Percentiles rank a stretch among this genome's conserved stretches.
Evolutionary conservation across 37 sponge, comb jelly and placozoan species (phyloP).

Genomic region (Haliclona indistincta): DNA sequence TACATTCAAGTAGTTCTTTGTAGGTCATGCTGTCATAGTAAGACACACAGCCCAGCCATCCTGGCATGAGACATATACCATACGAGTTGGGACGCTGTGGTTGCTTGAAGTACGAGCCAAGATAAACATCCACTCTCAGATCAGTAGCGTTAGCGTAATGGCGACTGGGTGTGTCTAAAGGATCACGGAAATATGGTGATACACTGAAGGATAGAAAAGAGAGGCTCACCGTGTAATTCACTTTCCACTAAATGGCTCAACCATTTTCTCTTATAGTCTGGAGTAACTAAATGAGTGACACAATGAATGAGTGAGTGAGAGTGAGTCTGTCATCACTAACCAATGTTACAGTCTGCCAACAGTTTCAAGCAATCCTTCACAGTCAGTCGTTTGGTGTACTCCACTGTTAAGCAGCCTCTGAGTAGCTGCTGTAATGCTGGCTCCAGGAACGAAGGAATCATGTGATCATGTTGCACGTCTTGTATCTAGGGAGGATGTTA

Average conservation of each 20-base stretch:
- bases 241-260: neutral
- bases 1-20: neutral
- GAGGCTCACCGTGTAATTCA: neutral
- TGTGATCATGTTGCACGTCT: conserved; percentile 5
- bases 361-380: conserved; percentile 33
- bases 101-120: conserved; percentile 5
- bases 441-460: conserved; percentile 32
- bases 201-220: neutral
- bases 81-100: neutral
- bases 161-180: neutral
- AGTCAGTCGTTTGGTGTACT: conserved; percentile 27
- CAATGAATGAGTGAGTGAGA: neutral
- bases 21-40: conserved; percentile 38
- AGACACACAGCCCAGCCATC: conserved; percentile 45
- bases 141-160: neutral
- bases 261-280: neutral
- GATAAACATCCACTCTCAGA: conserved; percentile 25
- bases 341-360: conserved; percentile 15
- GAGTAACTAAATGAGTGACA: neutral
- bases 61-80: conserved; percentile 17
- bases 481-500: conserved; percentile 21
- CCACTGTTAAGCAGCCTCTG: conserved; percentile 22
- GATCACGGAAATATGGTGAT: conserved; percentile 17
- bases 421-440: conserved; percentile 19
- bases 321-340: neutral